Conservation (phyloP, 2,797 vertebrate genomes). For the Numenius phaeopus region DNA sequence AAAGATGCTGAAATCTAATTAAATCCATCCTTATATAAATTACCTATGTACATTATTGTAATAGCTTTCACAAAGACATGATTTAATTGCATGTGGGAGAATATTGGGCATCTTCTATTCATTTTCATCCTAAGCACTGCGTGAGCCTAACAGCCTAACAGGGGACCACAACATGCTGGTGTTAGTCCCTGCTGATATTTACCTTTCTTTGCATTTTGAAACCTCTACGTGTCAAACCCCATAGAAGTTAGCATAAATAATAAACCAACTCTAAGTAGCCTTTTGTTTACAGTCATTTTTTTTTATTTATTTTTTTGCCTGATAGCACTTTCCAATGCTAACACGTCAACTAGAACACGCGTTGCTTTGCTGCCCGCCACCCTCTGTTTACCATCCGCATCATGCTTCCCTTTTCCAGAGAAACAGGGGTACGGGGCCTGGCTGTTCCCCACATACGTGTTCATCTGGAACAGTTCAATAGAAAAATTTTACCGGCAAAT, state of each 20-base stretch:
- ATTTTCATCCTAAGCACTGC: background rate
- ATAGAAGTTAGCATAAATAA: background rate
- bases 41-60: background rate
- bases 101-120: background rate
- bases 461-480: background rate
- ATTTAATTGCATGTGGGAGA: constrained; percentile 18
- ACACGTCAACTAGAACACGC: background rate
- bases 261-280: background rate
- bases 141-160: background rate
- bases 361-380: rapidly evolving
- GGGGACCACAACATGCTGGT: background rate
- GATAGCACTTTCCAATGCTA: background rate
- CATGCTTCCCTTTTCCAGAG: background rate
- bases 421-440: background rate
- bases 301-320: background rate
- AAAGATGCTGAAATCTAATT: constrained; percentile 39
- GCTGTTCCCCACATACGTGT: background rate
- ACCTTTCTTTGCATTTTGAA: background rate
- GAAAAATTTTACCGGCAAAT: background rate
- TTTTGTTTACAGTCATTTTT: background rate
- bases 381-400: rapidly evolving
- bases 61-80: background rate
- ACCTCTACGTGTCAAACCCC: background rate
- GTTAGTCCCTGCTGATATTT: background rate
- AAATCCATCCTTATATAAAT: constrained; percentile 15